Evolutionary conservation across 2,797 vertebrate species (phyloP).

Genomic region (Sebastes alutus): DNA sequence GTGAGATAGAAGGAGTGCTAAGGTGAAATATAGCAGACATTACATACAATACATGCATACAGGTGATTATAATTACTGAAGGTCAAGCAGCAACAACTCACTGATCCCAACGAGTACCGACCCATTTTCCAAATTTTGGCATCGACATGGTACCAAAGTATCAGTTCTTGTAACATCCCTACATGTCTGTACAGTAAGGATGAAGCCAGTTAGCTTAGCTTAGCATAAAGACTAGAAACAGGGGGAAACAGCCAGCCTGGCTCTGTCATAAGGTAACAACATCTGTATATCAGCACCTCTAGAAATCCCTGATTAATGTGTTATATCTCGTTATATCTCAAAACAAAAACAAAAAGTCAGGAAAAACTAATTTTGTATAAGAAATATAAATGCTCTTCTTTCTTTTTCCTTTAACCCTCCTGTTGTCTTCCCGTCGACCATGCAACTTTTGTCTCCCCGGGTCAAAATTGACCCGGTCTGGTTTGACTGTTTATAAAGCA

Average conservation of each 20-base stretch:
- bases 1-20: neutral
- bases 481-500: no score
- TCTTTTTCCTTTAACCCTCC: neutral
- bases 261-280: neutral
- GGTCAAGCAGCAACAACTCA: neutral
- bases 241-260: neutral
- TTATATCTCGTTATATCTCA: neutral
- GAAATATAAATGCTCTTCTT: neutral
- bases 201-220: neutral
- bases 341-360: accelerated
- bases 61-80: neutral
- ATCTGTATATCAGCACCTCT: neutral
- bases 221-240: neutral
- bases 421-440: no score
- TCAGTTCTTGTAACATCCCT: neutral
- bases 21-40: neutral
- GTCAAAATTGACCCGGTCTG: no score
- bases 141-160: no score
- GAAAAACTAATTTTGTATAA: neutral
- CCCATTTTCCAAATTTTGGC: no score
- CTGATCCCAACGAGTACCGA: no score
- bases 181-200: neutral
- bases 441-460: no score
- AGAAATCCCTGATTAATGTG: neutral
- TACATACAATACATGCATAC: neutral